Base-by-base conservation (phyloP, 2,797 vertebrate genomes). In the Enteromius viviparus region DNA sequence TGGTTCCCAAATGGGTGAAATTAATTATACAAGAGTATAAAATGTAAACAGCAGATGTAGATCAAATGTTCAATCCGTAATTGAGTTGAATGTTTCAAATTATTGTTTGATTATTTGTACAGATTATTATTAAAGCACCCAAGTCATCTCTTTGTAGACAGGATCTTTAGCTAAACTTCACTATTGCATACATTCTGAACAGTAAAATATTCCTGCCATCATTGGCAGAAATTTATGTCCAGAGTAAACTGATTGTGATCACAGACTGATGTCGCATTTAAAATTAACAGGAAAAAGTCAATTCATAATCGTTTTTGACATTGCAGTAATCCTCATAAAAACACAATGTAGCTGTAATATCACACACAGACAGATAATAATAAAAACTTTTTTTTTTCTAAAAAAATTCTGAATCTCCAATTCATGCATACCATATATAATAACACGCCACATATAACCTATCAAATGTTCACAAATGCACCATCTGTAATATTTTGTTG, bases 1-100 rank as follows among this genome's bases (percentile, higher is more conserved):
- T 76, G 23, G 34, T 82, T 76, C 55, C 49, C 49, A 66, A 76
- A 76, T 75, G 45, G 45, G 45, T 75, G 15, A 82, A 68, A 82
- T 45, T 76, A 68, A 76, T 76, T 76, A 82, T 45, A 76, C 62
- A 58, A 58, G 51, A 82, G 45, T 23, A n/a, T 51, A 72, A 49
- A 64, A n/a, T 29, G 64, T 40, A 81, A 75, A 75, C 70, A 75
- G 69, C 80, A 81, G 42, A 62, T 74, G 26, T 19, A 64, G 45
- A 82, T 82, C 60, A 26, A 82, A 53, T 6, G 17, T 81, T 42
- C 15, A 81, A 81, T 82, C 58, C 2, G 0, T 75, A 42, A 42
- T 29, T 82, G 15, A 37, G 40, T 4, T 42, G 15, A 37, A 53
- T 42, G 45, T 53, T 74, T 49, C 17, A 42, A 45, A 80, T 32